Conservation (phyloP, 1,140 invertebrate genomes). For the Penaeus japonicus region DNA sequence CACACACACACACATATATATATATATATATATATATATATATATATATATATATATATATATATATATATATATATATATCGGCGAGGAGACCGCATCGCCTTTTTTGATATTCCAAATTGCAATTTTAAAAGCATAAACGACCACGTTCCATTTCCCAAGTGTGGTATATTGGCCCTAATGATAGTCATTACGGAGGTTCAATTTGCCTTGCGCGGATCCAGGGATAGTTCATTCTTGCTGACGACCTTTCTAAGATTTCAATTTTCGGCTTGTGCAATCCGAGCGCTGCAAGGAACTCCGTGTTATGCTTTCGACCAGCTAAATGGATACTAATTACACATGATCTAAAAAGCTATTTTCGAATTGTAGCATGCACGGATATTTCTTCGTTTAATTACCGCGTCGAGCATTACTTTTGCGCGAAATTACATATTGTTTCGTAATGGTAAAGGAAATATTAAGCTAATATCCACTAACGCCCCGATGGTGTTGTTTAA, state of each 20-base stretch:
- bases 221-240: neutral
- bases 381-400: constrained; percentile 37
- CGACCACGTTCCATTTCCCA: constrained; percentile 2
- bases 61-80: too few species aligned
- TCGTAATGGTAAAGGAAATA: constrained; percentile 35
- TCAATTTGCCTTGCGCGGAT: constrained; percentile 31
- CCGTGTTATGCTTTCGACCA: constrained; percentile 4
- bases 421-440: constrained; percentile 30
- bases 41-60: too few species aligned
- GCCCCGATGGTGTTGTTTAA: constrained; percentile 17
- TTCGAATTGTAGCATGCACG: constrained; percentile 6
- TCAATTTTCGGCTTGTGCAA: constrained; percentile 37
- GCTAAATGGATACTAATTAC: constrained; percentile 38
- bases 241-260: neutral
- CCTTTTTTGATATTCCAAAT: neutral
- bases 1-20: too few species aligned
- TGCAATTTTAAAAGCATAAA: neutral
- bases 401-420: constrained; percentile 15
- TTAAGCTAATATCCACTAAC: constrained; percentile 28
- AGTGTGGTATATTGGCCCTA: neutral
- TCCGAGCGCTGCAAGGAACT: constrained; percentile 27
- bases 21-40: too few species aligned
- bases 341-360: constrained; percentile 25
- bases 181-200: constrained; percentile 31
- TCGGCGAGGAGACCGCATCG: too few species aligned